Evolutionary conservation across 1,140 invertebrate species (phyloP), one percentile per base, ranked within the genome.

Genomic region (Drosophila biarmipes): DNA sequence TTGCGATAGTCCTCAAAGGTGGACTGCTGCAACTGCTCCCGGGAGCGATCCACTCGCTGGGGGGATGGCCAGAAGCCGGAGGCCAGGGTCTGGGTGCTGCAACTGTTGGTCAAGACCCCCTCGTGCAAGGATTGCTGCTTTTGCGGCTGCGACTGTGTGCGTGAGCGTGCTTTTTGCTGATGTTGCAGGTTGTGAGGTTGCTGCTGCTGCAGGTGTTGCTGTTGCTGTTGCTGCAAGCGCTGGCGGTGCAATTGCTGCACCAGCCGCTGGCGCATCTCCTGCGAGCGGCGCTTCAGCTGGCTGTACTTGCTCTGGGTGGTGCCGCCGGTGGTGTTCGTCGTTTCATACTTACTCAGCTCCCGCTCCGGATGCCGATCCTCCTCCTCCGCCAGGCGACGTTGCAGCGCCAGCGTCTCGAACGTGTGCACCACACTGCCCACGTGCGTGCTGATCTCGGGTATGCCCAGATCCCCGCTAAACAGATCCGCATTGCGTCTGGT

Each of bases 371-470:
- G 54, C 19, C 63, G 78, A 15, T 91, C 71, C 71, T 81, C 72
- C 49, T 90, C 80, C 48, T 90, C 80, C 34, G 87, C 82, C 24
- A 86, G 74, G 7, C 79, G 89, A 1, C 84, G 85, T 46, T 90
- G 90, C 63, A 92, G 64, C 27, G 90, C 90, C 74, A 92, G 46
- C 15, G 90, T 91, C 61, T 92, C 91, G 52, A 92, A 92, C 14
- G 91, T 91, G 62, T 92, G 91, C 43, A 92, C 89, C 45, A 92
- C 90, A 56, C 90, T 91, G 49, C 91, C 91, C 37, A 92, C 91
- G 51, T 92, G 91, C 0, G 90, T 92, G 52, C 59, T 90, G 42
- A 92, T 90, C 68, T 92, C 87, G 27, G 91, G 91, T 52, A 92
- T 92, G 49, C 91, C 91, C 34, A 92, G 74, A 42, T 91, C 91